Evolutionary conservation across 1,140 invertebrate genomes (phyloP).

Genomic region (Samia ricini): DNA sequence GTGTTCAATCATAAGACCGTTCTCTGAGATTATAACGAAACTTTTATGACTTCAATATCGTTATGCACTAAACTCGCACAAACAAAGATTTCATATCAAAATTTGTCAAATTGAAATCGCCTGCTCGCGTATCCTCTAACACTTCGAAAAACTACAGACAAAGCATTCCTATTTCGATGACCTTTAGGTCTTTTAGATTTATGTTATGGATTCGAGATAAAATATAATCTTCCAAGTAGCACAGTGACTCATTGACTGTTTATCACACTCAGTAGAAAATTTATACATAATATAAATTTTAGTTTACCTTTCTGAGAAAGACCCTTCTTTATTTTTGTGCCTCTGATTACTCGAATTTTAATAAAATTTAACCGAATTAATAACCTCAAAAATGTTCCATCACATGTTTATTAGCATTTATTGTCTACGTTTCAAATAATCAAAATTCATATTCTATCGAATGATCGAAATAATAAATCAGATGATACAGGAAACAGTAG

Average conservation of each 20-base stretch:
- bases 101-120: neutral
- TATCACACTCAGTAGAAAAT: neutral
- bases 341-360: no score
- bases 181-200: no score
- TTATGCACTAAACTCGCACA: conserved; percentile 32
- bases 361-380: conserved; percentile 5
- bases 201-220: no score
- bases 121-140: no score
- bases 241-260: no score
- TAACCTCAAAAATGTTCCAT: no score
- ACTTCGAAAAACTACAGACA: no score
- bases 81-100: conserved; percentile 30
- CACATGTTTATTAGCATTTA: neutral
- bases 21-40: conserved; percentile 72
- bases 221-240: no score
- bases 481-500: neutral
- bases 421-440: neutral
- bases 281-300: neutral
- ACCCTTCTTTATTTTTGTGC: no score
- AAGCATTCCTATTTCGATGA: no score
- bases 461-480: neutral
- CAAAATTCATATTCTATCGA: neutral
- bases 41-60: conserved; percentile 61
- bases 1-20: conserved; percentile 66
- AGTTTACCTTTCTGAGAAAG: no score